Evolutionary conservation across 2,888 invertebrate species (phyloP), one percentile per base, ranked within the genome.

Genomic region (Phragmatobia fuliginosa): DNA sequence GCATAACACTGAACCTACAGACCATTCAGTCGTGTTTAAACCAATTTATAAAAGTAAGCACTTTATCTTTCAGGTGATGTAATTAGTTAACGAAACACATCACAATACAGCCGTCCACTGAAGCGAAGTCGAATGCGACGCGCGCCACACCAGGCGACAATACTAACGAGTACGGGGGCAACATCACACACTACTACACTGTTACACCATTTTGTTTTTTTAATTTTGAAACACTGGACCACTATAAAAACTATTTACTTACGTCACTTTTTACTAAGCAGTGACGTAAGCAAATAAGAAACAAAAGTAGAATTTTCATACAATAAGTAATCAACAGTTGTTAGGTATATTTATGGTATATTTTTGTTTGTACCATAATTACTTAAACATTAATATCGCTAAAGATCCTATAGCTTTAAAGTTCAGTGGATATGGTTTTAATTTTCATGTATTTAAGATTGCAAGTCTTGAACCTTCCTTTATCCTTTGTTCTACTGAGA

Each of bases 31-130:
- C 7, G 10, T 60, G 1, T 21, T n/a, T 11, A 33, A 31, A 61
- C 1, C 28, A 14, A 0, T 31, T 18, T 33, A 21, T 16, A 52
- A 64, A 16, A 11, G 8, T 33, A 59, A 32, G 21, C n/a, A 6
- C 16, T 60, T 25, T 64, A 10, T 14, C 18, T 88, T 90, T 0
- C 89, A 94, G 94, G 94, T 94, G 83, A 95, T 95, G 94, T 95
- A 94, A 87, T n/a, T 69, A 68, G 80, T 67, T 74, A 49, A 59
- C 67, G 78, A 78, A 77, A 68, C 73, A 68, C 75, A 69, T 75
- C 69, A 72, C 70, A 75, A 79, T 83, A 72, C 88, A 88, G 88
- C 94, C 94, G 94, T 94, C 94, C 94, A 93, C 83, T 82, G 85
- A 83, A 88, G 87, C 85, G 85, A 87, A 83, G 87, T 88, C 88